Evolutionary conservation across 2,797 vertebrate genomes (phyloP).

Genomic region (Heterohyrax brucei): DNA sequence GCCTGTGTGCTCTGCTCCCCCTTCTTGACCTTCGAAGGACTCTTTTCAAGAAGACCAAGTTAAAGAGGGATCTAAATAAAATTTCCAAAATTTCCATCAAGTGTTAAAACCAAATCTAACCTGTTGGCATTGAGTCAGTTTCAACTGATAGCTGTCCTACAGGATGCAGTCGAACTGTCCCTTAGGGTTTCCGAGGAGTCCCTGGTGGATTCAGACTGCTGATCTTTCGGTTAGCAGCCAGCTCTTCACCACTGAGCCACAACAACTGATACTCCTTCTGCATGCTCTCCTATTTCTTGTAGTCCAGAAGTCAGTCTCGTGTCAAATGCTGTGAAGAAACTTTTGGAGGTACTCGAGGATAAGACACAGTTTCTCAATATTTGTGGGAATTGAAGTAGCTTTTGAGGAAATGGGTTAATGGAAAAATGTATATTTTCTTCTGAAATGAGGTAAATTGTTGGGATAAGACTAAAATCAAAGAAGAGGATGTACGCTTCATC

Average conservation of each 20-base stretch:
- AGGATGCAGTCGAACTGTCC: too few species aligned
- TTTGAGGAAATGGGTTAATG: background rate
- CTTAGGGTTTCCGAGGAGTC: too few species aligned
- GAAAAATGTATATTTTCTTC: background rate
- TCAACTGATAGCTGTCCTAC: too few species aligned
- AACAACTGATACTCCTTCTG: background rate
- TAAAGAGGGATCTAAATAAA: background rate
- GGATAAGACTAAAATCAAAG: background rate
- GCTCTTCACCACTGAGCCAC: too few species aligned
- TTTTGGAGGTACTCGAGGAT: background rate
- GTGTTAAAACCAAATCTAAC: background rate
- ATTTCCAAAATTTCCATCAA: background rate
- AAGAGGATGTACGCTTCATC: background rate
- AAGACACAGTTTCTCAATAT: background rate
- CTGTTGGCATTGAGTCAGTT: too few species aligned
- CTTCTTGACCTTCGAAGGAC: background rate
- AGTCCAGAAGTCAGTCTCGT: background rate
- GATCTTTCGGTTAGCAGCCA: too few species aligned
- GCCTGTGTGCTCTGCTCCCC: background rate
- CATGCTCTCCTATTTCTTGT: background rate
- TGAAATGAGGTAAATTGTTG: background rate
- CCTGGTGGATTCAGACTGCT: too few species aligned
- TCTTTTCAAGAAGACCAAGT: background rate
- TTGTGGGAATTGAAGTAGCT: background rate
- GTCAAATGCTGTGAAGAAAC: conserved; percentile 16